Evolutionary conservation across 2,113 vertebrate genomes (phyloP).

Genomic region (Myotis davidii): DNA sequence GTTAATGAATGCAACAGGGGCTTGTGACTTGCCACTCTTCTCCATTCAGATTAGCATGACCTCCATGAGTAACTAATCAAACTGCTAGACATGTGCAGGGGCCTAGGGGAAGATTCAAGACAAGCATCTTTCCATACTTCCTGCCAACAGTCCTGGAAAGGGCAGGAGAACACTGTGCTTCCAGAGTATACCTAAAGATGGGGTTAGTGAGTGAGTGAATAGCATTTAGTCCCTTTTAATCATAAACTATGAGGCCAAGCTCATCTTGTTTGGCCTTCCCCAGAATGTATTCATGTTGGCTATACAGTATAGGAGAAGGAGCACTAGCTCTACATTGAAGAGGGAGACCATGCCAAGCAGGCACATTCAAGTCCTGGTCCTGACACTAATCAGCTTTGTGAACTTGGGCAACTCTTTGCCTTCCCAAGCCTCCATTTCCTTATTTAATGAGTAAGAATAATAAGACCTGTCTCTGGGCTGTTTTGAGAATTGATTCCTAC

Average conservation of each 20-base stretch:
- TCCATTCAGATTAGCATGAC: slow-evolving; percentile 43
- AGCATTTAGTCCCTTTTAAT: background rate
- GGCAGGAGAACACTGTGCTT: slow-evolving; percentile 10
- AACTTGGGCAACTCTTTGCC: background rate
- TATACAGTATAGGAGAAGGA: background rate
- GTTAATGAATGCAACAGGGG: slow-evolving; percentile 37
- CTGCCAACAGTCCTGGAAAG: slow-evolving; percentile 64
- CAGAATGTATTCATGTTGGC: background rate
- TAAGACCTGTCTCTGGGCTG: background rate
- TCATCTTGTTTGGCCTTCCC: background rate
- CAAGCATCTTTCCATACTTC: slow-evolving; percentile 69
- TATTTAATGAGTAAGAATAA: background rate
- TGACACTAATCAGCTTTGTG: background rate
- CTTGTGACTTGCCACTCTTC: slow-evolving; percentile 69
- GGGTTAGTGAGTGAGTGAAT: background rate
- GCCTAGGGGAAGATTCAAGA: slow-evolving; percentile 57
- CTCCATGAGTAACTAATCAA: slow-evolving; percentile 72
- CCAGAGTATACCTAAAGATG: slow-evolving; percentile 9
- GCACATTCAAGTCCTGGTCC: background rate
- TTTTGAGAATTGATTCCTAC: background rate
- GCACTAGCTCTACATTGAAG: background rate
- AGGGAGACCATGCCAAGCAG: background rate
- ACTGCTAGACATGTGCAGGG: slow-evolving; percentile 63
- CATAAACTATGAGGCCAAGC: background rate
- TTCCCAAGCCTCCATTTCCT: background rate